Evolutionary conservation across 2,888 invertebrate genomes (phyloP).

Genomic region (Orchesella flavescens): DNA sequence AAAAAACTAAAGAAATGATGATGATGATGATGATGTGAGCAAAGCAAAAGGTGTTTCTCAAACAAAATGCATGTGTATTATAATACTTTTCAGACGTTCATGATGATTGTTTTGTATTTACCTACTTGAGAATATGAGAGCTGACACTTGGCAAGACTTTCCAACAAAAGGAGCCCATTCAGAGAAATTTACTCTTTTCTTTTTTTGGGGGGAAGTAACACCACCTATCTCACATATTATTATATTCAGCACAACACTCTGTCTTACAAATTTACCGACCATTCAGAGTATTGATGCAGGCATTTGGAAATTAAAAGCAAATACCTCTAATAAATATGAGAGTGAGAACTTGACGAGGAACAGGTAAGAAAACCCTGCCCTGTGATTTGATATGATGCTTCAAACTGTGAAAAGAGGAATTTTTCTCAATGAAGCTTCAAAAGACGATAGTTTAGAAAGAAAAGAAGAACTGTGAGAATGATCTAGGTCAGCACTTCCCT

Average conservation of each 20-base stretch:
- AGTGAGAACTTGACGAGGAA: not conserved
- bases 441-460: not conserved
- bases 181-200: conserved; percentile 37
- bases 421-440: conserved; percentile 43
- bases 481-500: conserved; percentile 55
- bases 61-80: not conserved
- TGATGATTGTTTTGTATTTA: conserved; percentile 22
- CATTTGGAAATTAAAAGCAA: conserved; percentile 58
- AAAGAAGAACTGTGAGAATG: conserved; percentile 35
- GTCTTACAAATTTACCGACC: conserved; percentile 46
- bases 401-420: conserved; percentile 38
- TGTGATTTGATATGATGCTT: conserved; percentile 57
- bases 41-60: not conserved
- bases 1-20: conserved; percentile 15
- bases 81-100: conserved; percentile 3
- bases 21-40: conserved; percentile 1
- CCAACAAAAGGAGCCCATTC: conserved; percentile 47
- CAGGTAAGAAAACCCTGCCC: conserved; percentile 5
- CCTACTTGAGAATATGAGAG: conserved; percentile 25
- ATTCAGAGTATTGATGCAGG: conserved; percentile 45
- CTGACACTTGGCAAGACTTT: conserved; percentile 56
- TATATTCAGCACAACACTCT: conserved; percentile 14
- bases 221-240: conserved; percentile 53
- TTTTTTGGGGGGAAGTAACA: conserved; percentile 26
- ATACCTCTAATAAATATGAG: conserved; percentile 30